These are phyloP conservation scores for Congeria kusceri DNA, from an alignment of 2,888 invertebrate species.

Conservation along the genomic window DNA sequence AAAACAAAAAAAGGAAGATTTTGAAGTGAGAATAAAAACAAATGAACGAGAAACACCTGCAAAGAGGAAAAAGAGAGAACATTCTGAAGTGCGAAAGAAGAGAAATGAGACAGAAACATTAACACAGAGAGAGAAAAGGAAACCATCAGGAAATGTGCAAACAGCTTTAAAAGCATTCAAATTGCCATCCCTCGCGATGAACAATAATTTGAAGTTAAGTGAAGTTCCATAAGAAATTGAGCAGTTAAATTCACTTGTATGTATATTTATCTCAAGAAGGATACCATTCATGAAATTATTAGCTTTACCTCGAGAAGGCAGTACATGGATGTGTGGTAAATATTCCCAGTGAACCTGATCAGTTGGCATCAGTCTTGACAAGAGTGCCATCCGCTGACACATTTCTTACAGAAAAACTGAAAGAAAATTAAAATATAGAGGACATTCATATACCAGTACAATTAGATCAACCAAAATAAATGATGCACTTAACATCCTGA, in stretches of 20 bases:
- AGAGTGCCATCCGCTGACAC: constrained; percentile 28
- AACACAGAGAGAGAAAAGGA: background rate
- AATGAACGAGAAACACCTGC: too few species aligned
- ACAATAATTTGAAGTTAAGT: constrained; percentile 35
- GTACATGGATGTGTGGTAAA: constrained; percentile 50
- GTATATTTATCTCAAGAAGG: constrained; percentile 42
- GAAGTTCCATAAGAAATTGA: constrained; percentile 35
- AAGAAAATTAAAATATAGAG: constrained; percentile 40
- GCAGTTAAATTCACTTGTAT: constrained; percentile 47
- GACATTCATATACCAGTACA: constrained; percentile 13
- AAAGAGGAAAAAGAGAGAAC: too few species aligned
- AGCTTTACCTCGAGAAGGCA: constrained; percentile 41
- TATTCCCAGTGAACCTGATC: constrained; percentile 39
- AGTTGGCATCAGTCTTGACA: constrained; percentile 22
- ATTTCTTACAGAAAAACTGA: constrained; percentile 38
- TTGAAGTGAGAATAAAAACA: too few species aligned
- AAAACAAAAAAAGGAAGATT: constrained; percentile 3
- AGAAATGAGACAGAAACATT: background rate
- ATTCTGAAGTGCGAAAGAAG: constrained; percentile 7
- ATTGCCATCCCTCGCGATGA: constrained; percentile 32
- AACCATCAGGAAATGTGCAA: constrained; percentile 3
- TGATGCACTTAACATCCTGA: constrained; percentile 39
- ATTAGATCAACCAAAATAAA: constrained; percentile 39
- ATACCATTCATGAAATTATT: constrained; percentile 58
- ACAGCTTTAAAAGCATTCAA: constrained; percentile 6